Percentiles rank a stretch among this genome's conserved stretches.
phyloP scores from a whole-genome alignment of 2,797 vertebrate genomes.

The Myotis planiceps region DNA sequence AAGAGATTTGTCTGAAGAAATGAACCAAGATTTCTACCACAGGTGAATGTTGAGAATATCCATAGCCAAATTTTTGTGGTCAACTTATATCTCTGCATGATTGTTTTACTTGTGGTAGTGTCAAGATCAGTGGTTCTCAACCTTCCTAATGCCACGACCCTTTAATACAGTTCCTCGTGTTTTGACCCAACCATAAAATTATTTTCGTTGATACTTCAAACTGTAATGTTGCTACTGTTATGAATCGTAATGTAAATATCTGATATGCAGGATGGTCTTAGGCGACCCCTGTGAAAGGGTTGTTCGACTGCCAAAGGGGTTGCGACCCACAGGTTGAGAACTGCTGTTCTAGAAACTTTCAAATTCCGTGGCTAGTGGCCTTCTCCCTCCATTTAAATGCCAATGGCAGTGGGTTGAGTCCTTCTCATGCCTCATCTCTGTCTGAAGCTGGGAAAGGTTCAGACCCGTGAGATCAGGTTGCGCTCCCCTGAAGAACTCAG shows the following conservation, averaged over 20 bases:
- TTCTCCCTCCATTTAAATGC: background rate
- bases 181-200: no score
- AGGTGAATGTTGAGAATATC: background rate
- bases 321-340: no score
- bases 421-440: background rate
- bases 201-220: no score
- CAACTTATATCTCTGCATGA: background rate
- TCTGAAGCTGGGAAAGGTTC: background rate
- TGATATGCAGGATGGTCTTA: no score
- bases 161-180: no score
- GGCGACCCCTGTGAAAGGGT: no score
- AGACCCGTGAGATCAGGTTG: background rate
- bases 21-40: constrained; percentile 34
- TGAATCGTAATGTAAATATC: no score
- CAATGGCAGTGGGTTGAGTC: background rate
- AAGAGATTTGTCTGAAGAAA: constrained; percentile 52
- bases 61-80: constrained; percentile 5
- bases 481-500: background rate
- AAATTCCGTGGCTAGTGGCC: background rate
- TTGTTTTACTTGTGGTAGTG: constrained; percentile 40
- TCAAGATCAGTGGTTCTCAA: no score
- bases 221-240: no score
- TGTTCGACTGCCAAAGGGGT: no score
- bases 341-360: background rate
- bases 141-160: no score